phyloP scores from a whole-genome alignment of 1,140 invertebrate species.

The Daktulosphaira vitifoliae region DNA sequence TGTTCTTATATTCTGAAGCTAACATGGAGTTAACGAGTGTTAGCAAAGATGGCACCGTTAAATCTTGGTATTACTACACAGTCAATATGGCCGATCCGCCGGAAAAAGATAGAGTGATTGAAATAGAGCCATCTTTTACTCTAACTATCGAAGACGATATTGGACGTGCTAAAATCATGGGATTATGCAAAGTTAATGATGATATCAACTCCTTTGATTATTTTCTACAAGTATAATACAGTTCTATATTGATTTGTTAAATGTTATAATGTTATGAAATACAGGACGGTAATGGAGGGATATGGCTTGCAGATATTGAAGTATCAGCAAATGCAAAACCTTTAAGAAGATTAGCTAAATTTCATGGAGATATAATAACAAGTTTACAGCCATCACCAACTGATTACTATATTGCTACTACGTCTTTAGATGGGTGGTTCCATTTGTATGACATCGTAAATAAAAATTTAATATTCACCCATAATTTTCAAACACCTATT shows the following conservation, averaged over 20 bases:
- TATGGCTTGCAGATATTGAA: slow-evolving; percentile 69
- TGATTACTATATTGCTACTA: slow-evolving; percentile 57
- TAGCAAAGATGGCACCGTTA: slow-evolving; percentile 65
- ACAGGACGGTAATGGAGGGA: slow-evolving; percentile 56
- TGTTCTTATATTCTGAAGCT: slow-evolving; percentile 55
- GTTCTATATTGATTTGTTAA: too few relatives aligned
- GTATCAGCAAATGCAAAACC: slow-evolving; percentile 49
- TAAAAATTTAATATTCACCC: slow-evolving; percentile 50
- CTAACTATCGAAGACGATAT: slow-evolving; percentile 47
- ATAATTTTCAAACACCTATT: slow-evolving; percentile 54
- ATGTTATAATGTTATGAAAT: too few relatives aligned
- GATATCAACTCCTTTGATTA: slow-evolving; percentile 49
- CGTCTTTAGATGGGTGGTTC: slow-evolving; percentile 59
- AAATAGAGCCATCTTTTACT: slow-evolving; percentile 77
- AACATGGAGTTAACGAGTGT: slow-evolving; percentile 54
- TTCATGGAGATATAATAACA: slow-evolving; percentile 63
- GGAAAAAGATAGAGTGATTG: slow-evolving; percentile 65
- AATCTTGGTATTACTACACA: slow-evolving; percentile 78
- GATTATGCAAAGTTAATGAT: slow-evolving; percentile 46
- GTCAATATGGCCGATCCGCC: slow-evolving; percentile 71
- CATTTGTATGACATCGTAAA: slow-evolving; percentile 60
- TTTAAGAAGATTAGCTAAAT: slow-evolving; percentile 57
- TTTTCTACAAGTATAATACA: slow-evolving; percentile 64
- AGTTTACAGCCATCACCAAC: slow-evolving; percentile 58
- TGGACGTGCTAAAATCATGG: slow-evolving; percentile 45